Conservation (phyloP, 2,797 vertebrate species). For the Australoheros facetus region DNA sequence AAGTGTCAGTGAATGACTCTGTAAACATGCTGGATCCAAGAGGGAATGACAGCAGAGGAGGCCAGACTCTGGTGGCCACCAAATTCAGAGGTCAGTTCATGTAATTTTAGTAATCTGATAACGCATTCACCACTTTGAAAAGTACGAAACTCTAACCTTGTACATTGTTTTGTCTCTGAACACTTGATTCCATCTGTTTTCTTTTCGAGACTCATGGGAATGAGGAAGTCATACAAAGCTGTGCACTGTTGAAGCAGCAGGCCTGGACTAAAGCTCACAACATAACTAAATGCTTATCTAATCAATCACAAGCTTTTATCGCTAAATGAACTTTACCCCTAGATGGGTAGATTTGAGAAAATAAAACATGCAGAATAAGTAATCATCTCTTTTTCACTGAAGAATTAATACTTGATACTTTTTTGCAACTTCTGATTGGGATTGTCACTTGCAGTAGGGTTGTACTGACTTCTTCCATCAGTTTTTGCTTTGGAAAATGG, state of each 20-base stretch:
- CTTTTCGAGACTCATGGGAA: not conserved
- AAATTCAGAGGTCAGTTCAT: slow-evolving; percentile 30
- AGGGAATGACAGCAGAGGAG: not conserved
- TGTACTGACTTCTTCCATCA: not conserved
- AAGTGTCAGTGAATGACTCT: not conserved
- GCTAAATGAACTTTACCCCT: not conserved
- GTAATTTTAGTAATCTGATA: not conserved
- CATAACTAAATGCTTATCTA: not conserved
- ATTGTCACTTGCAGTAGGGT: fast-evolving
- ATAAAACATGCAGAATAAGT: no score
- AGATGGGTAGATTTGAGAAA: no score
- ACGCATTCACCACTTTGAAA: not conserved
- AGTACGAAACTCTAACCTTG: not conserved
- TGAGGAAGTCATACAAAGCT: not conserved
- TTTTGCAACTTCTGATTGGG: no score
- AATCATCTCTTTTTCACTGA: not conserved
- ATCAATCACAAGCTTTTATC: not conserved
- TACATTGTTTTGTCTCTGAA: not conserved
- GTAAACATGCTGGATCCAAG: slow-evolving; percentile 38
- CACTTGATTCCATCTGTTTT: not conserved
- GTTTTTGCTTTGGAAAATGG: no score
- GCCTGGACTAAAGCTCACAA: not conserved
- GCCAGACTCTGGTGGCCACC: not conserved
- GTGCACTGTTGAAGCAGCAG: not conserved
- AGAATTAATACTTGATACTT: not conserved